Percentiles rank a stretch among this genome's conserved stretches.
Evolutionary conservation across 2,113 vertebrate species (phyloP).

Genomic region (Centropus bengalensis): DNA sequence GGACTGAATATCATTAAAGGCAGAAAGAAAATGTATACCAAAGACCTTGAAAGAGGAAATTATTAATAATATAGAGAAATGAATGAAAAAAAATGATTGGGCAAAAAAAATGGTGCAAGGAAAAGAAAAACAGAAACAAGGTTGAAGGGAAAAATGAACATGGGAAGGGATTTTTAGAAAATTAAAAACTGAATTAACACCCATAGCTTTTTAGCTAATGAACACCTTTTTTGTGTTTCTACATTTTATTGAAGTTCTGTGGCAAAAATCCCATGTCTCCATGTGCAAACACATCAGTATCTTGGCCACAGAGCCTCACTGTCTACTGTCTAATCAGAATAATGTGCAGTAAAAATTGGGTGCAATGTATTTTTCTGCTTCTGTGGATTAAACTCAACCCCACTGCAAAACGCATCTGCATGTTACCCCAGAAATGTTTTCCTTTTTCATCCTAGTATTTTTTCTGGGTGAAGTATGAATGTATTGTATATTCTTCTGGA

Average conservation of each 20-base stretch:
- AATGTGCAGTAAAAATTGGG: not conserved
- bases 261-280: conserved; percentile 1
- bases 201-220: conserved; percentile 35
- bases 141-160: not conserved
- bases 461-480: not conserved
- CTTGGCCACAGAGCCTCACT: not conserved
- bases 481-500: not conserved
- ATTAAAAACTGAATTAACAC: conserved; percentile 3
- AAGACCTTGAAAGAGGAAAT: not conserved
- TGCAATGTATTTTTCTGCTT: not conserved
- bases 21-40: not conserved
- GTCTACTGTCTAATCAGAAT: not conserved
- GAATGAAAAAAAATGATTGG: not conserved
- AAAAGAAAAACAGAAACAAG: not conserved
- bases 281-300: not conserved
- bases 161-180: not conserved
- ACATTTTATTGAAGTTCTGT: conserved; percentile 15
- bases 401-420: not conserved
- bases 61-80: not conserved
- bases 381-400: not conserved
- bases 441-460: not conserved
- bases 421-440: not conserved
- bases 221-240: conserved; percentile 4
- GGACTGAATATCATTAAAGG: not conserved
- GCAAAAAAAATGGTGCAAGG: not conserved